Evolutionary conservation across 2,888 invertebrate species (phyloP), one percentile per base, ranked within the genome.

Genomic region (Orthonychiurus folsomi): DNA sequence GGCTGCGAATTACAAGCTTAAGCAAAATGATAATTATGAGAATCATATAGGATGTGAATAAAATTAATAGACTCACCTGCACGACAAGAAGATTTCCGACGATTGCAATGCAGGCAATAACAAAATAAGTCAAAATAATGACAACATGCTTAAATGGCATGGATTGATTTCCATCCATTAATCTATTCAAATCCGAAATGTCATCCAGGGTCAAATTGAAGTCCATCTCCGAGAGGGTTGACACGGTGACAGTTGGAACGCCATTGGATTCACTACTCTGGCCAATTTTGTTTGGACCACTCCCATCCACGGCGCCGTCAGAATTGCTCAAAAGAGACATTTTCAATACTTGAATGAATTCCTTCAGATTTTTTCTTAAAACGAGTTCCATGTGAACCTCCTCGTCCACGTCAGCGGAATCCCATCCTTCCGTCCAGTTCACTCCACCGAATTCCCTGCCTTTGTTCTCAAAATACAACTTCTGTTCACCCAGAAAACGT

Each of bases 1-100:
- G 76, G 70, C 80, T 81, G 25, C 78, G 74, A 37, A 79, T 74
- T 1, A 82, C 80, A 12, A 82, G 56, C 72, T 72, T 52, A n/a
- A n/a, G n/a, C n/a, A n/a, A n/a, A n/a, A n/a, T n/a, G n/a, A n/a
- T n/a, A n/a, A n/a, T n/a, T n/a, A n/a, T n/a, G n/a, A n/a, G 20
- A 52, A 52, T 52, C 20, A 23, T 12, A 9, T 21, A 12, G n/a
- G 5, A 12, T 23, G 5, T 52, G 24, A 52, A 3, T 23, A 9
- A 20, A 52, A 12, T 21, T 59, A 60, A n/a, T 26, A 5, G 2
- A 20, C 25, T 24, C 64, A 72, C 69, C 68, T 72, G 69, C 1
- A 73, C 68, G 1, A 73, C 71, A 1, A 73, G 60, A 15, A 71
- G 60, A 64, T 73, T 73, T 15, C 73, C 73, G 59, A 73, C 62